Percentiles rank a stretch among this genome's conserved stretches.
phyloP scores from a whole-genome alignment of 35 echinoderm and acorn worm genomes.

The Chiridota heheva region DNA sequence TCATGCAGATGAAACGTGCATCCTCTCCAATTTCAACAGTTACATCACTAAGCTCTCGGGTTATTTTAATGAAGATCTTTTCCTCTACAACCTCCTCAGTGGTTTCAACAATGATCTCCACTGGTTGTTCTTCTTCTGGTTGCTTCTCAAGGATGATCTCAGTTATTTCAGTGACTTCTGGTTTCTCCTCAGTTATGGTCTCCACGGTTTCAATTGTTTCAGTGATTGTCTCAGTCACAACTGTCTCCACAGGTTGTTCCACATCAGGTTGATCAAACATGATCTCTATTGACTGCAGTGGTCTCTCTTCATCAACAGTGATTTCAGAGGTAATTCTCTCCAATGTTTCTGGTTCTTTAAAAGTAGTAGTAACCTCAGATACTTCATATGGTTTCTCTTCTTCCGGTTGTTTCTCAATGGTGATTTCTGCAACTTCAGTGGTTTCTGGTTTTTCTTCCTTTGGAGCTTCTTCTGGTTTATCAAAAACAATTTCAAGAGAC shows the following conservation, averaged over 20 bases:
- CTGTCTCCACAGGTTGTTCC: conserved; percentile 27
- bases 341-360: no score
- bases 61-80: conserved; percentile 24
- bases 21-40: conserved; percentile 3
- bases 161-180: conserved; percentile 36
- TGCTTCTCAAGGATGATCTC: conserved; percentile 56
- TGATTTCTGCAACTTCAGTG: conserved; percentile 16
- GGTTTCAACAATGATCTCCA: background rate
- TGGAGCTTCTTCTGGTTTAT: no score
- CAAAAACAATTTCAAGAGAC: no score
- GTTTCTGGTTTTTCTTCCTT: conserved; percentile 22
- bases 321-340: conserved; percentile 16
- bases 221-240: background rate
- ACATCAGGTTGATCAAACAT: background rate
- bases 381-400: conserved; percentile 1
- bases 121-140: conserved; percentile 31
- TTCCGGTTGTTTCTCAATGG: conserved; percentile 49
- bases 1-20: conserved; percentile 27
- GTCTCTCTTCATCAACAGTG: conserved; percentile 19
- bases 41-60: conserved; percentile 36
- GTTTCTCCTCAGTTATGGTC: conserved; percentile 13
- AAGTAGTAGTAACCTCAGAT: background rate
- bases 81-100: background rate
- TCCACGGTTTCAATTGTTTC: conserved; percentile 17
- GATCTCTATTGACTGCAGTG: conserved; percentile 2